phyloP scores from a whole-genome alignment of 2,888 invertebrate genomes.

The Coelinius sp. region DNA sequence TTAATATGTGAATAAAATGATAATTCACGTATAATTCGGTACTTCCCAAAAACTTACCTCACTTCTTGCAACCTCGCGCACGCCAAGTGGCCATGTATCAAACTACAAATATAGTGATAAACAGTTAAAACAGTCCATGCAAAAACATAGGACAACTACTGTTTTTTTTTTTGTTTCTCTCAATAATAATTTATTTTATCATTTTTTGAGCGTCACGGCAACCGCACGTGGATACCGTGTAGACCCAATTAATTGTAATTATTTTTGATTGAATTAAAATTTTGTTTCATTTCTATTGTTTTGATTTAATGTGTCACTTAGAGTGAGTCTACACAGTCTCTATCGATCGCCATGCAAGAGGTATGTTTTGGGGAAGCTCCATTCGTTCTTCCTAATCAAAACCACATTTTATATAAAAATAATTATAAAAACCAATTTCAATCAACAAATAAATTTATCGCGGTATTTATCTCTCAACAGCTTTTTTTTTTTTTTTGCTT shows the following conservation, averaged over 20 bases:
- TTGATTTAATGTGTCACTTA: neutral
- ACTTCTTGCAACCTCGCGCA: slow-evolving; percentile 60
- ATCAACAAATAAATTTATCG: neutral
- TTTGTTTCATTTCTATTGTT: slow-evolving; percentile 10
- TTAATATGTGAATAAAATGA: neutral
- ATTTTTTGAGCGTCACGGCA: slow-evolving; percentile 51
- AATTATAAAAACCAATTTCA: neutral
- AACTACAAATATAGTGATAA: slow-evolving; percentile 64
- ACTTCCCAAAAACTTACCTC: slow-evolving; percentile 66
- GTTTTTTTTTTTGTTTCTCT: neutral
- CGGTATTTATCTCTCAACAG: slow-evolving; percentile 6
- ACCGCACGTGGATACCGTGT: slow-evolving; percentile 53
- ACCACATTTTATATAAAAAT: slow-evolving; percentile 55
- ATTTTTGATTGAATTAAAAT: neutral
- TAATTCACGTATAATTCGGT: slow-evolving; percentile 30
- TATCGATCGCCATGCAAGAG: slow-evolving; percentile 62
- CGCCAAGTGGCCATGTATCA: slow-evolving; percentile 61
- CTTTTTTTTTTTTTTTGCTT: too few species aligned
- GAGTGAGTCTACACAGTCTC: slow-evolving; percentile 54
- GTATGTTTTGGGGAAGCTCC: slow-evolving; percentile 69
- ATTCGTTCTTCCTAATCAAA: slow-evolving; percentile 68
- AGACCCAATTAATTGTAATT: slow-evolving; percentile 42
- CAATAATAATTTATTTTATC: neutral
- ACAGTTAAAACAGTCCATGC: slow-evolving; percentile 65
- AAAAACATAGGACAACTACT: slow-evolving; percentile 61